These are phyloP conservation scores for Zapus hudsonius DNA, from an alignment of 2,113 vertebrate genomes.

Conservation along the genomic window DNA sequence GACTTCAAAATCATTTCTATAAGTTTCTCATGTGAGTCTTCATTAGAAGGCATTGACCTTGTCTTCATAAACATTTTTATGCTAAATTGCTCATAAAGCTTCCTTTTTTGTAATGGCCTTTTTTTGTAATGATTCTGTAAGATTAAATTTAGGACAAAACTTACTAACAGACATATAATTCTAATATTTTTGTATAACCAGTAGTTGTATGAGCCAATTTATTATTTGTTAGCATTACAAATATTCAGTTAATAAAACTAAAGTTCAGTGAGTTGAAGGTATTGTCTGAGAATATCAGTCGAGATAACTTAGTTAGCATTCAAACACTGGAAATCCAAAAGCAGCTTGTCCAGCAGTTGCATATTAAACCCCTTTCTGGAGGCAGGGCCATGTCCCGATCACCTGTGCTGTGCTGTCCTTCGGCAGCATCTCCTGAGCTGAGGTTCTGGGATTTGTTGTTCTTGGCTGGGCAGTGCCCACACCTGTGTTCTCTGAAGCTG, in stretches of 20 bases:
- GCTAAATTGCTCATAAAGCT: neutral
- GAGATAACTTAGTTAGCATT: neutral
- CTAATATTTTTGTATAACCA: neutral
- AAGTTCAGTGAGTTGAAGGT: neutral
- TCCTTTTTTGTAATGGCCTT: neutral
- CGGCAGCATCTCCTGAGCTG: neutral
- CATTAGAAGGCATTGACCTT: neutral
- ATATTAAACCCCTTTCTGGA: neutral
- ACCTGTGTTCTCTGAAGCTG: neutral
- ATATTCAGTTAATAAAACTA: neutral
- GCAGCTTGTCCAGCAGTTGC: neutral
- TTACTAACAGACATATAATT: neutral
- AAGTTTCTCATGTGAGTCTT: neutral
- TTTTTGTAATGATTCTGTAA: neutral
- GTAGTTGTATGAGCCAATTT: neutral
- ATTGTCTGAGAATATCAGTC: neutral
- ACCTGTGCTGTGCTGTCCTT: neutral
- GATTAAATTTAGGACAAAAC: neutral
- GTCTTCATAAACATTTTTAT: constrained; percentile 8
- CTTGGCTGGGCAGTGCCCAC: neutral
- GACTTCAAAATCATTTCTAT: constrained; percentile 22
- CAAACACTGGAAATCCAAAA: neutral
- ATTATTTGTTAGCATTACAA: neutral
- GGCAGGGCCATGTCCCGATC: too few species aligned
- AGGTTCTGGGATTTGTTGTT: neutral